phyloP scores from a whole-genome alignment of 2,888 invertebrate species.

The Ennomos fuscantarius region DNA sequence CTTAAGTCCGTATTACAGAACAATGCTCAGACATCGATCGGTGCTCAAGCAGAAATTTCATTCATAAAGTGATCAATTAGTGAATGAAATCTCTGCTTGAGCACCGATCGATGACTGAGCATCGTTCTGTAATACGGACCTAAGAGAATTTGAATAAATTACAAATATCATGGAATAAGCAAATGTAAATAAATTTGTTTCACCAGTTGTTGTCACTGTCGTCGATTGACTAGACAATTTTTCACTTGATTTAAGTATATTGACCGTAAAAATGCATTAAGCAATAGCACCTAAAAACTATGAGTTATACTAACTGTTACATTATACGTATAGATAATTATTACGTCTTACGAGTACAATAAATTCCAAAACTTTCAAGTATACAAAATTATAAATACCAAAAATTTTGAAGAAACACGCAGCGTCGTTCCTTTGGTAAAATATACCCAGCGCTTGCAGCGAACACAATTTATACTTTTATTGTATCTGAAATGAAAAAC shows the following conservation, averaged over 20 bases:
- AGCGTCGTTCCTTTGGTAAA: conserved; percentile 1
- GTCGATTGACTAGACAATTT: conserved; percentile 39
- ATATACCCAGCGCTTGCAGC: conserved; percentile 18
- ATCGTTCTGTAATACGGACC: too few species aligned
- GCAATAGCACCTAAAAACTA: conserved; percentile 47
- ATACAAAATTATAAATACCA: conserved; percentile 15
- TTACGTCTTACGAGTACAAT: conserved; percentile 25
- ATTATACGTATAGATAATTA: conserved; percentile 33
- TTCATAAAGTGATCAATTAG: too few species aligned
- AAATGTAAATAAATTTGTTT: conserved; percentile 34
- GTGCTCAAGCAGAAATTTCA: too few species aligned
- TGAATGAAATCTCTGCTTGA: too few species aligned
- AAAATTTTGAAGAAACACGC: conserved; percentile 18
- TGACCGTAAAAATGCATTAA: conserved; percentile 36
- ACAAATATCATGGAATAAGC: conserved; percentile 28
- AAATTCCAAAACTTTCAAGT: conserved; percentile 21
- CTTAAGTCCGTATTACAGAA: too few species aligned
- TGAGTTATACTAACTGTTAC: conserved; percentile 41
- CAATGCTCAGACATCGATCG: too few species aligned
- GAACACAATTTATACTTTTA: conserved; percentile 9
- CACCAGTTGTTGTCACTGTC: conserved; percentile 35
- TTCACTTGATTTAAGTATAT: conserved; percentile 37
- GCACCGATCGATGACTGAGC: too few species aligned
- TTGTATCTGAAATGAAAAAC: conserved; percentile 37
- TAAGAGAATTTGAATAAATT: conserved; percentile 29